Evolutionary conservation across 2,888 invertebrate species (phyloP).

Genomic region (Globia sparganii): DNA sequence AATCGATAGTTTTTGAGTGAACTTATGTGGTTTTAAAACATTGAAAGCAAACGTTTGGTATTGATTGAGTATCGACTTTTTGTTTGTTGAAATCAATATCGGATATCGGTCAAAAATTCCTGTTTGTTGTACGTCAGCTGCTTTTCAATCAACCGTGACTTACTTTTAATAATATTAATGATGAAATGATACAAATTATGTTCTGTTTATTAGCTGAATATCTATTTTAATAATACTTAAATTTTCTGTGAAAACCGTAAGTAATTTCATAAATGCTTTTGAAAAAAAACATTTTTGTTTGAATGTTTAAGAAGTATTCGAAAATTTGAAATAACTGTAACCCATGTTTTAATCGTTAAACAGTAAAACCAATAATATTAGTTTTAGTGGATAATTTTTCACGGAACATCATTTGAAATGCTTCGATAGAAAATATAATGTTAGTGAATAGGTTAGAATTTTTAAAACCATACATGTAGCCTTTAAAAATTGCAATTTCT

Average conservation of each 20-base stretch:
- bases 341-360: neutral
- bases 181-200: neutral
- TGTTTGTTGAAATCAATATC: slow-evolving; percentile 64
- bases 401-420: neutral
- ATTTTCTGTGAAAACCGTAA: neutral
- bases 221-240: neutral
- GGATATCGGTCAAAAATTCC: slow-evolving; percentile 49
- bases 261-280: neutral
- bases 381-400: neutral
- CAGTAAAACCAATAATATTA: no score
- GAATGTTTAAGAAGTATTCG: neutral
- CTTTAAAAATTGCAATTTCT: neutral
- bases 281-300: neutral
- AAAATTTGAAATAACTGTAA: neutral
- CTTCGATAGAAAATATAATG: neutral
- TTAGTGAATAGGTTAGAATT: neutral
- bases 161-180: neutral
- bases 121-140: slow-evolving; percentile 57
- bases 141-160: slow-evolving; percentile 9
- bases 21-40: slow-evolving; percentile 36
- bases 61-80: slow-evolving; percentile 69
- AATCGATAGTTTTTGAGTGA: slow-evolving; percentile 36
- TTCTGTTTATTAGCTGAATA: neutral
- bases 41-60: slow-evolving; percentile 48
- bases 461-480: neutral